Percentiles rank a stretch among this genome's conserved stretches.
These are phyloP conservation scores for Stictonetta naevosa DNA, from an alignment of 2,113 vertebrate genomes.

Conservation along the genomic window DNA sequence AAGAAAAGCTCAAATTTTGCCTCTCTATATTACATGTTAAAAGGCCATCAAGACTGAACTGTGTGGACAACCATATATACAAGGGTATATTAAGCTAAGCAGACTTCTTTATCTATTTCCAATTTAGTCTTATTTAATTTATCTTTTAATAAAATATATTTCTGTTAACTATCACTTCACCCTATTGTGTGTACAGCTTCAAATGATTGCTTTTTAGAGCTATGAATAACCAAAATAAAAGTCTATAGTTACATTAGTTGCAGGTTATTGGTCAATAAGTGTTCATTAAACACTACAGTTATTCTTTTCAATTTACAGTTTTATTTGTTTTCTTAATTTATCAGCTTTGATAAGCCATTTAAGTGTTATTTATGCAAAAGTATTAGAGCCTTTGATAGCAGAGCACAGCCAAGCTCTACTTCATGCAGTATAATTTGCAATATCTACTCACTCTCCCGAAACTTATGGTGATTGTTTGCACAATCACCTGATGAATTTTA, in stretches of 20 bases:
- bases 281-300: conserved; percentile 60
- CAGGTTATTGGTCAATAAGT: conserved; percentile 67
- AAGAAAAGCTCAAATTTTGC: background rate
- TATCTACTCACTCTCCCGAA: background rate
- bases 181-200: conserved; percentile 19
- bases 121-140: conserved; percentile 58
- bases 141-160: conserved; percentile 58
- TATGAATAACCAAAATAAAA: conserved; percentile 63
- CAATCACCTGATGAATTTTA: background rate
- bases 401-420: background rate
- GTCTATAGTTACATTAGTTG: conserved; percentile 64
- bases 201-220: conserved; percentile 48
- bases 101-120: conserved; percentile 6
- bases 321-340: conserved; percentile 69
- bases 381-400: background rate
- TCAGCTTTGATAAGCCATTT: conserved; percentile 62
- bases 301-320: conserved; percentile 23
- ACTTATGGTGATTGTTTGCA: background rate
- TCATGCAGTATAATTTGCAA: background rate
- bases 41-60: background rate
- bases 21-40: background rate
- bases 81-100: background rate
- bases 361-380: background rate
- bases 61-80: background rate
- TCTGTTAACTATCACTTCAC: conserved; percentile 42